Conservation (phyloP, 1,140 invertebrate species). For the Eriosoma lanigerum region DNA sequence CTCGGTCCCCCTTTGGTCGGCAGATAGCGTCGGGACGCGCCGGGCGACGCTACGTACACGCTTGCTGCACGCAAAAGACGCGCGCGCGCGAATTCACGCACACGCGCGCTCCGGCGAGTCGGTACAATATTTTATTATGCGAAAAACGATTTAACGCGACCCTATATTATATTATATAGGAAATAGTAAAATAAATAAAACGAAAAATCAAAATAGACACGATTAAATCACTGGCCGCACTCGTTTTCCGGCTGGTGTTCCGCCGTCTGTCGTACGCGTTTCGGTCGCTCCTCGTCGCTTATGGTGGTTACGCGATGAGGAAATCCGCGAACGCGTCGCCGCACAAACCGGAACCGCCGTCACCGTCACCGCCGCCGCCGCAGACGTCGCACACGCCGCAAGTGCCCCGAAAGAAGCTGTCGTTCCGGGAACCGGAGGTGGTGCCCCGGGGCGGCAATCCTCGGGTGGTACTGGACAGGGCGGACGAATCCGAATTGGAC, state of each 20-base stretch:
- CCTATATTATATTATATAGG: no score
- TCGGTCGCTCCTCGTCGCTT: not conserved
- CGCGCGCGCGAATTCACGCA: not conserved
- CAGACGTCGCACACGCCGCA: conserved; percentile 57
- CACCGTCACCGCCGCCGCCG: conserved; percentile 53
- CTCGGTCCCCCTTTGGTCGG: not conserved
- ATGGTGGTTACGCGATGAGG: conserved; percentile 19
- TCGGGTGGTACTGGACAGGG: conserved; percentile 57
- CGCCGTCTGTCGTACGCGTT: not conserved
- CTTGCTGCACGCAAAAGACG: not conserved
- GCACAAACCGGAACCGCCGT: conserved; percentile 53
- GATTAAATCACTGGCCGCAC: not conserved
- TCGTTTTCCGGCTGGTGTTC: not conserved
- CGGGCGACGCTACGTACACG: conserved; percentile 18
- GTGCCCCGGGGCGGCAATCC: conserved; percentile 60
- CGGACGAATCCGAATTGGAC: conserved; percentile 46
- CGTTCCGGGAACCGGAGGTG: conserved; percentile 82
- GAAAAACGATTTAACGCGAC: no score
- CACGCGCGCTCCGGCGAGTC: not conserved
- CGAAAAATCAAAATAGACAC: no score
- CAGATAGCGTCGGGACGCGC: conserved; percentile 36
- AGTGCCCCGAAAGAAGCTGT: conserved; percentile 78
- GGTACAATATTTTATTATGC: no score
- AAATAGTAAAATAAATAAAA: no score
- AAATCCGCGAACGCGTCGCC: conserved; percentile 40